Base-by-base conservation (phyloP, 2,888 invertebrate genomes). In the Byasa hedistus region DNA sequence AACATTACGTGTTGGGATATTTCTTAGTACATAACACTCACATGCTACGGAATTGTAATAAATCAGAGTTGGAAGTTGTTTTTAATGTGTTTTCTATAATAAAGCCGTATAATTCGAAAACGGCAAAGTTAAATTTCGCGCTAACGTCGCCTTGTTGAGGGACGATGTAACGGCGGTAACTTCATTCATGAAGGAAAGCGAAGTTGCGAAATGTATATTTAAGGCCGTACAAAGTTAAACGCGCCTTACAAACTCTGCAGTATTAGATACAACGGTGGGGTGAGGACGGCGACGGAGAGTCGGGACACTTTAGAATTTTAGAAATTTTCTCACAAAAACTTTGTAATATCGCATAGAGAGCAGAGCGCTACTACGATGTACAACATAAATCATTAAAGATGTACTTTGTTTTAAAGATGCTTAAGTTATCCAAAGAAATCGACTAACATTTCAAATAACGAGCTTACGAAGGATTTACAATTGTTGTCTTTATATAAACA, bases 121-220 rank as follows among this genome's bases (percentile, higher is more conserved):
- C n/a, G 67, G 73, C 71, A 79, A 79, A 81, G 78, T 81, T 79
- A 79, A 83, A 81, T 82, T 80, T 76, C 72, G 71, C 69, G 75
- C 74, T 71, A 75, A 74, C 76, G 77, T 75, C 82, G 86, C 86
- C 88, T 89, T 87, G 85, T 89, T 85, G 86, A 86, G 82, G 81
- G 80, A 79, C 82, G 78, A 76, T 80, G 79, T 79, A 80, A 79
- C 80, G 39, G 78, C 78, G 71, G 79, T 86, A 86, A 87, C 85
- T 86, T 81, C 82, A 85, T 85, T 87, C 84, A 79, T 74, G 79
- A 77, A 73, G 71, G 72, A 76, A 74, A 75, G 79, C 73, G 77
- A 86, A 89, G 82, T 88, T 86, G 80, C 71, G 78, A 89, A 89
- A 89, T 89, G 87, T 87, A 87, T 88, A 87, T 88, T 88, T 89